Evolutionary conservation across 2,113 vertebrate genomes (phyloP).

Genomic region (Pterocles burchelli): DNA sequence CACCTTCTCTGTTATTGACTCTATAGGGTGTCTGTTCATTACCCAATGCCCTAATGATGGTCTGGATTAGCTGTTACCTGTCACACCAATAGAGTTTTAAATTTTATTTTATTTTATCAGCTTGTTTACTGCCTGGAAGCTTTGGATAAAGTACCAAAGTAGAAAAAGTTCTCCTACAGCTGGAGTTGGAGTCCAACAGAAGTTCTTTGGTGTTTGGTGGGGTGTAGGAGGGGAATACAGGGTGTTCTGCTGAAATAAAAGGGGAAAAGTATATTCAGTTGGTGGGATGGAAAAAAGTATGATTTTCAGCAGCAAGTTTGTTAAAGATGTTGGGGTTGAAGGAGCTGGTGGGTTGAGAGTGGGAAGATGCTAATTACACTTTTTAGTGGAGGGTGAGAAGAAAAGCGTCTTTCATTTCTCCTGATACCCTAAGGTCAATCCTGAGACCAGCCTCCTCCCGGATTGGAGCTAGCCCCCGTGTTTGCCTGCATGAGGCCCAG

Average conservation of each 20-base stretch:
- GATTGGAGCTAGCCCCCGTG: background rate
- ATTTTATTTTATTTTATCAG: conserved; percentile 58
- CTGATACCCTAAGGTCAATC: background rate
- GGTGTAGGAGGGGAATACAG: background rate
- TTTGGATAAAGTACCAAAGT: conserved; percentile 15
- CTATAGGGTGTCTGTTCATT: conserved; percentile 67
- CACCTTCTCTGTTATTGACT: conserved; percentile 76
- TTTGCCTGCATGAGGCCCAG: background rate
- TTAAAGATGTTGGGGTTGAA: background rate
- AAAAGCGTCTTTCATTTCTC: background rate
- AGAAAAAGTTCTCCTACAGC: background rate
- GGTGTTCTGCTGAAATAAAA: background rate
- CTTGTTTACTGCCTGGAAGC: conserved; percentile 62
- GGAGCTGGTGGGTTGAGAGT: background rate
- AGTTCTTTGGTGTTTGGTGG: background rate
- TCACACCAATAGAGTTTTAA: conserved; percentile 57
- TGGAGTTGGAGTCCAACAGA: background rate
- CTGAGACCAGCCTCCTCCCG: background rate
- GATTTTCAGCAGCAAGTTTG: background rate
- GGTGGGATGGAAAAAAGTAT: background rate
- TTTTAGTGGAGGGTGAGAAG: background rate
- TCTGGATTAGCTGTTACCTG: conserved; percentile 77
- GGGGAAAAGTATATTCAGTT: background rate
- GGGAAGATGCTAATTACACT: background rate
- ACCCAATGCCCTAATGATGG: conserved; percentile 58